These are phyloP conservation scores for Drosophila greeni DNA, from an alignment of 2,888 invertebrate genomes.

Conservation along the genomic window DNA sequence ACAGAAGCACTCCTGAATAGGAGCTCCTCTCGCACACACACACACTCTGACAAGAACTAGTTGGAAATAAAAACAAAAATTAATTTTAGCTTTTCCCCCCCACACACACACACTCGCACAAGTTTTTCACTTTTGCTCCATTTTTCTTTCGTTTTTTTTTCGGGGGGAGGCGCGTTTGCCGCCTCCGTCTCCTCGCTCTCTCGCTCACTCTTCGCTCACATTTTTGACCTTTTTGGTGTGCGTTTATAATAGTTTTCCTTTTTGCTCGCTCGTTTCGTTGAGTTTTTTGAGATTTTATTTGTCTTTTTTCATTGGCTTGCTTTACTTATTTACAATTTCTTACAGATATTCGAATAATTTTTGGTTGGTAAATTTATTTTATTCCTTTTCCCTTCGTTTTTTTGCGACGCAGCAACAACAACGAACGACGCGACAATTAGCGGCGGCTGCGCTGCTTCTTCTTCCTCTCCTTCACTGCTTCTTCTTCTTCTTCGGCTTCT, in stretches of 20 bases:
- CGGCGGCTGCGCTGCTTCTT: conserved; percentile 67
- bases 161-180: conserved; percentile 43
- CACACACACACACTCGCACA: conserved; percentile 32
- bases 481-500: conserved; percentile 27
- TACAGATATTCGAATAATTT: conserved; percentile 10
- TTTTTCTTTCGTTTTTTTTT: conserved; percentile 62
- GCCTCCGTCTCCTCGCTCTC: conserved; percentile 40
- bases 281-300: conserved; percentile 8
- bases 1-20: conserved; percentile 5
- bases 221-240: conserved; percentile 57
- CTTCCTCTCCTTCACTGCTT: conserved; percentile 31
- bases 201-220: conserved; percentile 53
- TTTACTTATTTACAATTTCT: conserved; percentile 16
- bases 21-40: conserved; percentile 7
- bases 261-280: conserved; percentile 2
- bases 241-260: conserved; percentile 42
- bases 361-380: conserved; percentile 17
- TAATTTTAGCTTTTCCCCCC: conserved; percentile 69
- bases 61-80: conserved; percentile 71
- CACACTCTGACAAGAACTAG: conserved; percentile 39
- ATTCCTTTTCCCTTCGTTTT: conserved; percentile 55
- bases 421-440: conserved; percentile 56
- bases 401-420: conserved; percentile 37
- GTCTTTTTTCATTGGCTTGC: background rate
- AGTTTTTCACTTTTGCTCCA: conserved; percentile 67